Conservation (phyloP, 1,140 invertebrate species). For the Papilio dardanus region DNA sequence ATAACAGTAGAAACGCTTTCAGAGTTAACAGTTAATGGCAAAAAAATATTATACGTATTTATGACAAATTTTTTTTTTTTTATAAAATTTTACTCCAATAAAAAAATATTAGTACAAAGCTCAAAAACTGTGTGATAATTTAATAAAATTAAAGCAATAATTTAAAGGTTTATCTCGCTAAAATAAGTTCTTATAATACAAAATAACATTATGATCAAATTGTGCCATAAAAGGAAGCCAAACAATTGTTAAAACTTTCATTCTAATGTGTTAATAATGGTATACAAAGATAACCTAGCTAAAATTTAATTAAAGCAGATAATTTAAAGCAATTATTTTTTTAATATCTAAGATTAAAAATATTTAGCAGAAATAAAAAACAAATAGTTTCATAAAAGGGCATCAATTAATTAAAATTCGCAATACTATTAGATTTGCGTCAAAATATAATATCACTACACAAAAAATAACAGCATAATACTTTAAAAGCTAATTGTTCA, state of each 20-base stretch:
- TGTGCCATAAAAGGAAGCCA: background rate
- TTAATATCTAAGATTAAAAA: background rate
- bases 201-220: background rate
- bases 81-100: background rate
- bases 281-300: background rate
- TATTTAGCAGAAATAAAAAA: background rate
- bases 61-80: too few species aligned
- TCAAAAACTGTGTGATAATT: background rate
- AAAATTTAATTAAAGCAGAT: background rate
- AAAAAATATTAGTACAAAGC: background rate
- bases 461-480: background rate
- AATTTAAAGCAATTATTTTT: slow-evolving; percentile 4
- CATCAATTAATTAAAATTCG: background rate
- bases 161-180: background rate
- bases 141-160: background rate
- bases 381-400: background rate
- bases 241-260: background rate
- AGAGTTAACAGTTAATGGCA: background rate
- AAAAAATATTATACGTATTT: too few species aligned
- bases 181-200: background rate
- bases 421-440: background rate
- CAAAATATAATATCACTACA: background rate
- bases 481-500: too few species aligned
- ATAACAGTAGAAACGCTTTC: background rate
- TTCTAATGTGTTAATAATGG: background rate